Evolutionary conservation across 2,113 vertebrate genomes (phyloP).

Genomic region (Chlorodrepanis virens): DNA sequence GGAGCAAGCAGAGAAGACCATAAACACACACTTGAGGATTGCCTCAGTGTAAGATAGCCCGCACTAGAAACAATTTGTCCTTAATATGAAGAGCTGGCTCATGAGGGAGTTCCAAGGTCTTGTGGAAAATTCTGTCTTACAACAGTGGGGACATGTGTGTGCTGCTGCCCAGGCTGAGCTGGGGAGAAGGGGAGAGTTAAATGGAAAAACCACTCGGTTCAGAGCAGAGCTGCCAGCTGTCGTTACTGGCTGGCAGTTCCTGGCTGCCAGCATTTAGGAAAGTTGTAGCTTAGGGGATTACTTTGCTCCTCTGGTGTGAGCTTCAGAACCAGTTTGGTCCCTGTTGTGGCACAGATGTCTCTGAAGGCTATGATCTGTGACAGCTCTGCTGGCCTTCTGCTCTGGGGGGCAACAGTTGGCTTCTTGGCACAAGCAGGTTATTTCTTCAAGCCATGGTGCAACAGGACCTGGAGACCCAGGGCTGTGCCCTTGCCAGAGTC

Average conservation of each 20-base stretch:
- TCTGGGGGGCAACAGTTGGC: fast-evolving
- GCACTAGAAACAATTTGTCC: background rate
- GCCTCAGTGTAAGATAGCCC: background rate
- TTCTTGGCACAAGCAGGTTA: background rate
- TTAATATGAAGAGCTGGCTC: background rate
- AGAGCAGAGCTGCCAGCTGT: background rate
- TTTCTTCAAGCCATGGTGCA: background rate
- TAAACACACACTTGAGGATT: background rate
- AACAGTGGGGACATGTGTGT: background rate
- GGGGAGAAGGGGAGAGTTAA: slow-evolving; percentile 22
- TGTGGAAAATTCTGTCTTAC: background rate
- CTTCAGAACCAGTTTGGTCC: background rate
- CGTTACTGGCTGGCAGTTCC: background rate
- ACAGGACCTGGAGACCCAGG: background rate
- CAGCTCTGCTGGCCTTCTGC: background rate
- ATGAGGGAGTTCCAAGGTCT: background rate
- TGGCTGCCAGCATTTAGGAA: slow-evolving; percentile 8
- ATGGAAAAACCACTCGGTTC: background rate
- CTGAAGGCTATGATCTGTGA: fast-evolving
- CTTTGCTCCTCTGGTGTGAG: background rate
- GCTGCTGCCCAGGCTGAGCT: background rate
- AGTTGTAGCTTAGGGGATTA: slow-evolving; percentile 14
- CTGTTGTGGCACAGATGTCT: background rate
- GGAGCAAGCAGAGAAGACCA: background rate
- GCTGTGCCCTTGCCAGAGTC: background rate